phyloP scores from a whole-genome alignment of 2,888 invertebrate genomes.

The Amiota communis region DNA sequence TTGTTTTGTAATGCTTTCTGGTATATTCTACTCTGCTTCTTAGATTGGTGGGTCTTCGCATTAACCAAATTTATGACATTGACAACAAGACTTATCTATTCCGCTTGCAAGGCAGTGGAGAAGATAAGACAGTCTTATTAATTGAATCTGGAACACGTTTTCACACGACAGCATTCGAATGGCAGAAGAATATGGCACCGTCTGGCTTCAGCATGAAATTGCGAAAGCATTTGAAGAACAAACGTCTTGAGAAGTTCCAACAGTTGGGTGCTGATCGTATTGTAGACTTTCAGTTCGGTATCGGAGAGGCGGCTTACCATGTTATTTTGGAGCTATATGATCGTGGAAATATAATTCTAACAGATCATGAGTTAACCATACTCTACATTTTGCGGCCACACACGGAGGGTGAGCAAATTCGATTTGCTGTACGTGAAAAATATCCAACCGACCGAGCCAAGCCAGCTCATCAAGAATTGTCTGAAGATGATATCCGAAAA shows the following conservation, averaged over 20 bases:
- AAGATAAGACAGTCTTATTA: constrained; percentile 87
- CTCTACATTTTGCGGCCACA: constrained; percentile 94
- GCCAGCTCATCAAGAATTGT: constrained; percentile 74
- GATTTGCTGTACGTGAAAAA: constrained; percentile 92
- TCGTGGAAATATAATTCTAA: constrained; percentile 94
- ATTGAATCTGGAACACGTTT: constrained; percentile 95
- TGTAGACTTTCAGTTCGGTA: constrained; percentile 95
- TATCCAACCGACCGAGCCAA: constrained; percentile 88
- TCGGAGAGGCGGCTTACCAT: constrained; percentile 94
- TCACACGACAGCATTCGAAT: constrained; percentile 96
- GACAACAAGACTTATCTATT: constrained; percentile 97
- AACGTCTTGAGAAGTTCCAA: constrained; percentile 87
- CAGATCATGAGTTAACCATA: constrained; percentile 91
- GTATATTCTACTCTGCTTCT: constrained; percentile 44
- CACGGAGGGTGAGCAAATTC: constrained; percentile 90
- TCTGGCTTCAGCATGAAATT: constrained; percentile 99
- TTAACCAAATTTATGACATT: constrained; percentile 97
- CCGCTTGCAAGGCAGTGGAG: constrained; percentile 87
- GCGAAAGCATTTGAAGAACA: constrained; percentile 96
- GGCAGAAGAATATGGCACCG: constrained; percentile 97
- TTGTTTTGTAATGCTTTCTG: constrained; percentile 47
- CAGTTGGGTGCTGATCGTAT: constrained; percentile 96
- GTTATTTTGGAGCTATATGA: constrained; percentile 96
- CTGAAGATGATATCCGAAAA: constrained; percentile 76
- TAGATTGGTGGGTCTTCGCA: constrained; percentile 91